Percentiles rank a stretch among this genome's conserved stretches.
Evolutionary conservation across 2,797 vertebrate genomes (phyloP).

Genomic region (Artibeus jamaicensis): DNA sequence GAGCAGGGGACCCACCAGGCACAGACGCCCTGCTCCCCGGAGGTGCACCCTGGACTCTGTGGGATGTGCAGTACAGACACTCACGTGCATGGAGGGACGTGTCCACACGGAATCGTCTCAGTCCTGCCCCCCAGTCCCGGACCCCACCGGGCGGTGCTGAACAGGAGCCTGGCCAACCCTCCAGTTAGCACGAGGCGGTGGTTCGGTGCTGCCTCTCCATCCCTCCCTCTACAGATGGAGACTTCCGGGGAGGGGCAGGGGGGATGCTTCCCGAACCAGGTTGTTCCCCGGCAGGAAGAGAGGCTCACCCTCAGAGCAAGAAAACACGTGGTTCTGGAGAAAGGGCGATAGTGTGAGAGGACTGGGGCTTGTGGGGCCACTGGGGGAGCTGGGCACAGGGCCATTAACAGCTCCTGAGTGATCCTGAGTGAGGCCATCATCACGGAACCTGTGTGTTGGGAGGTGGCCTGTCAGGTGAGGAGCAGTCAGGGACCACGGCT

Average conservation of each 20-base stretch:
- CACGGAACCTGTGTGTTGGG: background rate
- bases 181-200: background rate
- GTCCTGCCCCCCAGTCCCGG: rapidly evolving
- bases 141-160: background rate
- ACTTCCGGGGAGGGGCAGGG: background rate
- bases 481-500: background rate
- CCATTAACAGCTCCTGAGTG: rapidly evolving
- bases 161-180: background rate
- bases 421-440: background rate
- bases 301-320: background rate
- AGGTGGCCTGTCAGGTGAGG: background rate
- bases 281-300: background rate
- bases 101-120: rapidly evolving
- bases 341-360: background rate
- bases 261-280: background rate
- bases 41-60: rapidly evolving
- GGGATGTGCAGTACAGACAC: background rate
- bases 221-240: background rate
- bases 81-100: rapidly evolving
- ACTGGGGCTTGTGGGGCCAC: rapidly evolving
- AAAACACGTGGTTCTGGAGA: background rate
- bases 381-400: rapidly evolving
- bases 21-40: rapidly evolving
- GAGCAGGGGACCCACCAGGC: background rate
- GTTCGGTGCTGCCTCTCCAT: no score